A percentile compares a stretch with the other conserved stretches of the same genome.
phyloP scores from a whole-genome alignment of 2,113 vertebrate species.

The Rhadina sibilatrix region DNA sequence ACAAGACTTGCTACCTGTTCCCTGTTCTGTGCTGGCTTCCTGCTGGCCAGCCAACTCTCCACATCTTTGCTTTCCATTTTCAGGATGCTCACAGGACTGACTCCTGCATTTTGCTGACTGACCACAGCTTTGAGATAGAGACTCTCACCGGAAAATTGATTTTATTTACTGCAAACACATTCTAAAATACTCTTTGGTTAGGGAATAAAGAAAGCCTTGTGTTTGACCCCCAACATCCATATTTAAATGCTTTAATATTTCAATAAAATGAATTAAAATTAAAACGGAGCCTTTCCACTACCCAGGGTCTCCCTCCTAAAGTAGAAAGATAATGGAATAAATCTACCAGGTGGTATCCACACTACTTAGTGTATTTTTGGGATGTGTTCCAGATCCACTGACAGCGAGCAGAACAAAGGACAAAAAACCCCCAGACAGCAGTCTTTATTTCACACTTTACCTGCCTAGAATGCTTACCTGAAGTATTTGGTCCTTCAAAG shows the following conservation, averaged over 20 bases:
- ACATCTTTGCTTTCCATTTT: fast-evolving
- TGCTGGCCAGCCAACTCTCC: background rate
- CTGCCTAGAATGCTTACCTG: background rate
- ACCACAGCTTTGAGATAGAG: background rate
- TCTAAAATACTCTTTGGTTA: background rate
- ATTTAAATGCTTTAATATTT: background rate
- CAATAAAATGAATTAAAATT: background rate
- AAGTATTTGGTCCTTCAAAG: background rate
- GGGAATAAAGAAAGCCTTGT: background rate
- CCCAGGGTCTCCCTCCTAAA: background rate
- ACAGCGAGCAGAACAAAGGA: background rate
- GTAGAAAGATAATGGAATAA: background rate
- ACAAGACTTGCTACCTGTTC: background rate
- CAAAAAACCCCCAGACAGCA: fast-evolving
- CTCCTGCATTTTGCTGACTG: background rate
- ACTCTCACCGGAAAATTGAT: background rate
- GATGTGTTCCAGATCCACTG: background rate
- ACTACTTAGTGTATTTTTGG: background rate
- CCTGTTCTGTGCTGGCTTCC: background rate
- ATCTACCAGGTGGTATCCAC: background rate
- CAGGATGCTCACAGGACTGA: background rate
- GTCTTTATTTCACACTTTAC: background rate
- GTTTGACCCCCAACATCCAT: background rate
- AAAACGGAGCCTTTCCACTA: background rate
- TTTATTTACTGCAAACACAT: background rate